These are phyloP conservation scores for Trichogramma pretiosum DNA, from an alignment of 1,140 invertebrate genomes.

Conservation along the genomic window DNA sequence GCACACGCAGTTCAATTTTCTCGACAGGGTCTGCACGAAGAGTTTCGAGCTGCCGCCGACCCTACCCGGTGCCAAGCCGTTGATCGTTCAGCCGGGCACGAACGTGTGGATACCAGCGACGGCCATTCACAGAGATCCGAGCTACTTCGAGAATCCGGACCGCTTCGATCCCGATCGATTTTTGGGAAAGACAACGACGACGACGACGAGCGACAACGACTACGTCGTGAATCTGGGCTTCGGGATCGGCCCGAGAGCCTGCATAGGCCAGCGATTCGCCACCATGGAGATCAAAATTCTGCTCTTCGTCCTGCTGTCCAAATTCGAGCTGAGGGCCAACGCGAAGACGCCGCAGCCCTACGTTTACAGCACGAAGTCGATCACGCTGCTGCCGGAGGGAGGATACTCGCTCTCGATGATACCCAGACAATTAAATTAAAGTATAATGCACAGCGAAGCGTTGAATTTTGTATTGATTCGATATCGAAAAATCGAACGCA, in stretches of 20 bases:
- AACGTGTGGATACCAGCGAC: conserved; percentile 39
- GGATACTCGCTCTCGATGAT: conserved; percentile 17
- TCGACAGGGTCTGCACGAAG: conserved; percentile 43
- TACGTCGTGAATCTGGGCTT: conserved; percentile 29
- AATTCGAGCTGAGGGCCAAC: conserved; percentile 11
- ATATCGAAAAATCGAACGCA: no score
- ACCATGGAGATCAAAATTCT: conserved; percentile 16
- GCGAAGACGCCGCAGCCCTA: conserved; percentile 14
- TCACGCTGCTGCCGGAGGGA: neutral
- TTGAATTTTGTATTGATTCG: no score
- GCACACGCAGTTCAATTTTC: conserved; percentile 35
- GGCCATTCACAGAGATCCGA: conserved; percentile 44
- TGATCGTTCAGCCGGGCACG: conserved; percentile 42
- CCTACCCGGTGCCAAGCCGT: conserved; percentile 43
- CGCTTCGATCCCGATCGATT: conserved; percentile 50
- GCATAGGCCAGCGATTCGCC: conserved; percentile 25
- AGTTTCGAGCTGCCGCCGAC: conserved; percentile 23
- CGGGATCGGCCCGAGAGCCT: conserved; percentile 24
- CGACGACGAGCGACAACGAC: no score
- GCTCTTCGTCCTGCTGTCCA: conserved; percentile 13
- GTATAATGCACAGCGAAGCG: no score
- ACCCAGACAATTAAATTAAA: conserved; percentile 7
- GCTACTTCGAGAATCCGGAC: conserved; percentile 50
- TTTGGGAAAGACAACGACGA: conserved; percentile 28
- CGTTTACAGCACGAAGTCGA: conserved; percentile 2